Evolutionary conservation across 1,140 invertebrate genomes (phyloP).

Genomic region (Magallana angulata): DNA sequence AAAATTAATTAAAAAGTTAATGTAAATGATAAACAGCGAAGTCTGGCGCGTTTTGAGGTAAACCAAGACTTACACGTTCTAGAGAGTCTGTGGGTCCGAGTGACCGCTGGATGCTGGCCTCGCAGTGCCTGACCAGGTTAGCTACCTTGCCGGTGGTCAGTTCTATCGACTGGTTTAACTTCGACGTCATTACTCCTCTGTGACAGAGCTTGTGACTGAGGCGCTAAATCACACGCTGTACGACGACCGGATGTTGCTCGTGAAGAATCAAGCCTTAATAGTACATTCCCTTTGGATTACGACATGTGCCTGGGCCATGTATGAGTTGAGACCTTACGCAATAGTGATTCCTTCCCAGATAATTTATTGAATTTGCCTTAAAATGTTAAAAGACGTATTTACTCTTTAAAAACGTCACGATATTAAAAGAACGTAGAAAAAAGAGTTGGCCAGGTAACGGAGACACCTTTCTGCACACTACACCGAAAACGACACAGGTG

Average conservation of each 20-base stretch:
- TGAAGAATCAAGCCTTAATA: background rate
- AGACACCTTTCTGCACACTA: background rate
- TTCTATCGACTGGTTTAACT: constrained; percentile 19
- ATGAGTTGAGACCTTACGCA: too few species aligned
- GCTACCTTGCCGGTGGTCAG: constrained; percentile 13
- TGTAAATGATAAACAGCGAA: background rate
- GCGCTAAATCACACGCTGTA: constrained; percentile 11
- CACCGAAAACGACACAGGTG: constrained; percentile 1
- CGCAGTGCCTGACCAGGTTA: background rate
- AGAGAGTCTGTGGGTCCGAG: constrained; percentile 5
- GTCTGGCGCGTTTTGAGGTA: background rate
- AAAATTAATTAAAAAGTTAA: too few species aligned
- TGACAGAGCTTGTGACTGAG: background rate
- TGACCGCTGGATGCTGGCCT: constrained; percentile 9
- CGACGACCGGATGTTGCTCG: background rate
- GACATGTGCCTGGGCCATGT: background rate
- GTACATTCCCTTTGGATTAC: constrained; percentile 5
- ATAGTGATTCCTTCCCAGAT: background rate
- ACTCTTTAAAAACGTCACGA: background rate
- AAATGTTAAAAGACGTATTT: background rate
- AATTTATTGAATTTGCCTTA: background rate
- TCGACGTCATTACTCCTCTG: background rate
- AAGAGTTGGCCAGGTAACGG: constrained; percentile 5
- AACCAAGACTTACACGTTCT: constrained; percentile 25
- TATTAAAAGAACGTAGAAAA: background rate